A percentile compares a stretch with the other conserved stretches of the same genome.
phyloP scores from a whole-genome alignment of 92 coral and sea anemone species.

The Palythoa grandiflora region DNA sequence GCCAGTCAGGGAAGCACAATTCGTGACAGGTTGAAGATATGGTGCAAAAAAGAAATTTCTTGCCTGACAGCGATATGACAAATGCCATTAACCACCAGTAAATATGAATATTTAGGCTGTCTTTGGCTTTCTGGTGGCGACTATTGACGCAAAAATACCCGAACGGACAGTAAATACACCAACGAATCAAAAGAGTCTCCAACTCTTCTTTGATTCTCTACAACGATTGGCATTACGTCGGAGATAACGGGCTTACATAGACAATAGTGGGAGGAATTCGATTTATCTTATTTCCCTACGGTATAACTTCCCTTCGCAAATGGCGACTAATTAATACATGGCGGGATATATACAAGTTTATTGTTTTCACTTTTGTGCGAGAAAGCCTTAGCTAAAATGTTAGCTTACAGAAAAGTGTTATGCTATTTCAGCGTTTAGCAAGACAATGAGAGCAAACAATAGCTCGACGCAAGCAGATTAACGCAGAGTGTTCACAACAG shows the following conservation, averaged over 20 bases:
- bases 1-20: not conserved
- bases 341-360: slow-evolving; percentile 65
- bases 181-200: slow-evolving; percentile 14
- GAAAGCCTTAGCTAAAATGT: slow-evolving; percentile 6
- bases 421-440: slow-evolving; percentile 44
- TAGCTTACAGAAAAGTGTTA: slow-evolving; percentile 33
- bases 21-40: not conserved
- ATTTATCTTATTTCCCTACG: slow-evolving; percentile 59
- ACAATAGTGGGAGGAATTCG: slow-evolving; percentile 69
- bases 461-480: slow-evolving; percentile 47
- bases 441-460: slow-evolving; percentile 31
- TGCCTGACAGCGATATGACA: slow-evolving; percentile 14
- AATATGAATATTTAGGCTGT: slow-evolving; percentile 11
- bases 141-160: slow-evolving; percentile 5
- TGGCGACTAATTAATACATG: slow-evolving; percentile 70
- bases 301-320: slow-evolving; percentile 70
- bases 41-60: not conserved
- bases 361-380: slow-evolving; percentile 65
- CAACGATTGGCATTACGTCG: not conserved
- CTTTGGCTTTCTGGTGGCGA: slow-evolving; percentile 33
- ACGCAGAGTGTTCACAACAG: not conserved
- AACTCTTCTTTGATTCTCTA: slow-evolving; percentile 22
- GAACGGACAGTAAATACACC: not conserved
- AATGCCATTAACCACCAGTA: slow-evolving; percentile 23
- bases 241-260: slow-evolving; percentile 35